A percentile compares a stretch with the other conserved stretches of the same genome.
These are phyloP conservation scores for Engystomops pustulosus DNA, from an alignment of 2,113 vertebrate species.

Conservation along the genomic window DNA sequence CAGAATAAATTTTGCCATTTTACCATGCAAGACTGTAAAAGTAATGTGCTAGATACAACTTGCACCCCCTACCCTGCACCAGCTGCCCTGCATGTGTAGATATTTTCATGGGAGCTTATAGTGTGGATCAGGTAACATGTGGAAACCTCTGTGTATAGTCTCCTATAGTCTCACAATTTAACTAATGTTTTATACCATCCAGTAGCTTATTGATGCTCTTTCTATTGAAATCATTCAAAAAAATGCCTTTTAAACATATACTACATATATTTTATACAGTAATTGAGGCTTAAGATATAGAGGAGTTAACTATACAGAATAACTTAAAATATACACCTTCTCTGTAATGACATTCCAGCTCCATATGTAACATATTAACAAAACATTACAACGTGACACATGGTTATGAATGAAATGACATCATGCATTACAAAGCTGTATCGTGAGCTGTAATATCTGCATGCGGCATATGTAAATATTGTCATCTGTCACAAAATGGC, in stretches of 20 bases:
- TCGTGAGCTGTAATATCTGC: not conserved
- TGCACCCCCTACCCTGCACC: too few relatives aligned
- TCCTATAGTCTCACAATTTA: not conserved
- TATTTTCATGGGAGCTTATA: not conserved
- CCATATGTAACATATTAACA: not conserved
- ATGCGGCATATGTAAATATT: not conserved
- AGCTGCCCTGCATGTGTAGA: too few relatives aligned
- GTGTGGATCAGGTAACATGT: not conserved
- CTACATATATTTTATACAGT: not conserved
- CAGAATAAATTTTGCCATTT: not conserved
- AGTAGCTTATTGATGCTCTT: too few relatives aligned
- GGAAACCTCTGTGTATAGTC: not conserved
- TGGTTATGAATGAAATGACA: slow-evolving; percentile 3
- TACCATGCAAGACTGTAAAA: not conserved
- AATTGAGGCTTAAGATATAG: not conserved
- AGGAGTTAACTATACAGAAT: not conserved
- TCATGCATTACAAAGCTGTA: not conserved
- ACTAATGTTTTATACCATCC: not conserved
- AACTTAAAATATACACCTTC: not conserved
- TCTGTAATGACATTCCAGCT: not conserved
- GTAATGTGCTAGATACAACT: too few relatives aligned
- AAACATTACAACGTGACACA: slow-evolving; percentile 13
- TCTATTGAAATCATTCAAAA: not conserved
- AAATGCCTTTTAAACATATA: not conserved
- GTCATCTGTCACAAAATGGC: not conserved